phyloP scores from a whole-genome alignment of 2,797 vertebrate species.

The Molossus alvarezi region DNA sequence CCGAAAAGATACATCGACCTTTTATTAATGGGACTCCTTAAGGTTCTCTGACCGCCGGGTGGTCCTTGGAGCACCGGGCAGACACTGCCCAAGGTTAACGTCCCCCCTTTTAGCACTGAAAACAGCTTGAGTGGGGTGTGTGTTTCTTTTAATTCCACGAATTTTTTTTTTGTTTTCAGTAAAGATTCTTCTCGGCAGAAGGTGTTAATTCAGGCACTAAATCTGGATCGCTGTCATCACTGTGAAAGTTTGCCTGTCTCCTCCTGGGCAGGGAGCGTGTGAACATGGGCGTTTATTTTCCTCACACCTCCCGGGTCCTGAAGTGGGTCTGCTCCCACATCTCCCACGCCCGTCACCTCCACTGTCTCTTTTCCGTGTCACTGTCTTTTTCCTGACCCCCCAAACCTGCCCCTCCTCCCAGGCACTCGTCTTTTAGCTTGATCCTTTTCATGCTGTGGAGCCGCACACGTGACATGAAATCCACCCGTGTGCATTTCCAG shows the following conservation, averaged over 20 bases:
- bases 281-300: neutral
- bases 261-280: conserved; percentile 51
- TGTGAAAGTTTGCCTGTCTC: conserved; percentile 64
- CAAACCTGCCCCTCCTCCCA: neutral
- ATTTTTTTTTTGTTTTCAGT: neutral
- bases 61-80: rapidly evolving
- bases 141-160: neutral
- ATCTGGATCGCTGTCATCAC: conserved; percentile 57
- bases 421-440: neutral
- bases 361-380: neutral
- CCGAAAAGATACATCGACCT: neutral
- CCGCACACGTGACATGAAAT: neutral
- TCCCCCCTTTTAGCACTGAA: neutral
- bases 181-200: conserved; percentile 41
- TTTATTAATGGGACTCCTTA: rapidly evolving
- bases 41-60: rapidly evolving
- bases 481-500: rapidly evolving
- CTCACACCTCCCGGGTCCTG: neutral
- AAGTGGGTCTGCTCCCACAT: neutral
- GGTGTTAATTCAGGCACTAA: conserved; percentile 76
- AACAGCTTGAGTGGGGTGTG: neutral
- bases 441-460: no score
- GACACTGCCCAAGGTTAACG: rapidly evolving
- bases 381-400: neutral
- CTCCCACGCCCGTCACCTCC: neutral